These are phyloP conservation scores for Batillaria attramentaria DNA, from an alignment of 1,140 invertebrate genomes.

Conservation along the genomic window DNA sequence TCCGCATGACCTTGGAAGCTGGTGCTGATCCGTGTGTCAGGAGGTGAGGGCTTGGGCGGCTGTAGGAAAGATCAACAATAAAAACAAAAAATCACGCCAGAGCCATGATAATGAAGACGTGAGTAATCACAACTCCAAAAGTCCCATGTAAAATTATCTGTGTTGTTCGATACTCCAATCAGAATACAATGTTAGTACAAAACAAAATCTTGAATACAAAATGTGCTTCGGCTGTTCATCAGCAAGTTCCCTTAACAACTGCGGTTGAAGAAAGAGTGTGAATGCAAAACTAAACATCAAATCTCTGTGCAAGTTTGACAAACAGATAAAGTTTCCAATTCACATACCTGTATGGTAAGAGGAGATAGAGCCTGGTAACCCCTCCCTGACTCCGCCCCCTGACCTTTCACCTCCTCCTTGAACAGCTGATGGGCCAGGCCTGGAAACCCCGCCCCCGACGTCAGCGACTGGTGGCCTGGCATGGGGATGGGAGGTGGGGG, in stretches of 20 bases:
- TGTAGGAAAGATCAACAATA: constrained; percentile 42
- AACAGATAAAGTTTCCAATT: too few species aligned
- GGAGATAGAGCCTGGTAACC: constrained; percentile 50
- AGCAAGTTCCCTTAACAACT: too few species aligned
- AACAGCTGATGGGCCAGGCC: background rate
- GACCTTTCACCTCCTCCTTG: constrained; percentile 34
- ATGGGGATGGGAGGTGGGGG: constrained; percentile 11
- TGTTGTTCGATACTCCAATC: too few species aligned
- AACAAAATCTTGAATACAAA: too few species aligned
- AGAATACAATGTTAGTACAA: too few species aligned
- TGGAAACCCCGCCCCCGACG: constrained; percentile 19
- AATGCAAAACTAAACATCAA: too few species aligned
- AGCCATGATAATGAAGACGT: background rate
- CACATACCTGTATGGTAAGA: constrained; percentile 54
- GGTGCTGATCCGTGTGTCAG: constrained; percentile 44
- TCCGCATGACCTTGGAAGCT: constrained; percentile 65
- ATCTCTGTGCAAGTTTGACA: too few species aligned
- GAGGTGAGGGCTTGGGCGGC: constrained; percentile 51
- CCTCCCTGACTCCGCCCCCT: constrained; percentile 35
- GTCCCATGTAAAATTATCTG: too few species aligned
- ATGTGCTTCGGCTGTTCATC: too few species aligned
- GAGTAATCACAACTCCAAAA: background rate
- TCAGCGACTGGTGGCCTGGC: constrained; percentile 1
- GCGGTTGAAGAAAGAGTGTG: too few species aligned
- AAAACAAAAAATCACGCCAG: background rate